Base-by-base conservation (phyloP, 2,113 vertebrate species). In the Hyperopisus bebe region DNA sequence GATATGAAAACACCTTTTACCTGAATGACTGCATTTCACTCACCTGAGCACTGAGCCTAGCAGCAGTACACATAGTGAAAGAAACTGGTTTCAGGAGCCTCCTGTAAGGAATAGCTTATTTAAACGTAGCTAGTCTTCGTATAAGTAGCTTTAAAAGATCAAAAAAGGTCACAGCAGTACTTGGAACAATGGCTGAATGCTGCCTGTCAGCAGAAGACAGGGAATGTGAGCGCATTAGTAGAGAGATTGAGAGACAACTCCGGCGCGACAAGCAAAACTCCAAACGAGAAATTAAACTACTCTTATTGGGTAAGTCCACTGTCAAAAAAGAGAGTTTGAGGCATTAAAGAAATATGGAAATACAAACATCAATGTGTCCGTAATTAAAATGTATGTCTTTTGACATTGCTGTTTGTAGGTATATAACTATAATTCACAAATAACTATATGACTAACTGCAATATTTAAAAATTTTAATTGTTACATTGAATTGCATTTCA, bases 261-360 rank as follows among this genome's bases (percentile, higher is more conserved):
- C 95, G 94, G 0, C 93, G 91, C 0, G 96, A 97, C 90, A 96
- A 96, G 85, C 92, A 77, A 9, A 90, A 94, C 3, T 93, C 94
- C 4, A 89, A 93, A 0, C 90, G 93, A 11, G 95, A 97, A 90
- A 82, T 97, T 53, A 97, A 97, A 92, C 90, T 97, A 90, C 94
- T 98, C 82, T 94, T 97, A 35, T 92, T 97, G 91, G 97, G 97
- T 98, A 94, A 97, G 97, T 92, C 19, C 44, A n/a, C 24, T n/a
- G n/a, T 47, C 39, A 42, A 21, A 24, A 62, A 88, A 2, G 39
- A 39, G 42, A 39, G 46, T 21, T 7, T 19, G 5, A 44, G 1
- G 19, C 39, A 83, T 84, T 84, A 46, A 84, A 83, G 13, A 46
- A 62, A n/a, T 21, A 84, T n/a, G 66, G 70, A n/a, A 70, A 10